These are phyloP conservation scores for Drosophila anomalata DNA, from an alignment of 2,888 invertebrate genomes.

Conservation along the genomic window DNA sequence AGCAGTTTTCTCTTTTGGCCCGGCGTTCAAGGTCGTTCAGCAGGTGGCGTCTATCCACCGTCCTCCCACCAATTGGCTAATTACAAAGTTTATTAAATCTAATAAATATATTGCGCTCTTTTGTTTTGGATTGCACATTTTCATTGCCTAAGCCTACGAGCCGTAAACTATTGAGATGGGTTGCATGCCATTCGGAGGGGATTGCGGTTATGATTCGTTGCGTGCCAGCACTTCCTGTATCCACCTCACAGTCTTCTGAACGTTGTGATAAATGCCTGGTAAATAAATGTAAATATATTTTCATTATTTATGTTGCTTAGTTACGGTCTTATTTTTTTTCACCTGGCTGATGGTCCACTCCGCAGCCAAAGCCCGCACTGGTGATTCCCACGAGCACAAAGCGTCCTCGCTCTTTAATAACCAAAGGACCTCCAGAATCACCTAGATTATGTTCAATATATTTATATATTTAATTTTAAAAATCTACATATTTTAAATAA, in stretches of 20 bases:
- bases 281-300: background rate
- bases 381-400: slow-evolving; percentile 93
- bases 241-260: slow-evolving; percentile 89
- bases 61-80: slow-evolving; percentile 45
- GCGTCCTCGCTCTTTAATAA: slow-evolving; percentile 88
- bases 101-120: slow-evolving; percentile 57
- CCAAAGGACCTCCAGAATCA: slow-evolving; percentile 92
- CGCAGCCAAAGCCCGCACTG: slow-evolving; percentile 94
- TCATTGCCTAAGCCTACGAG: slow-evolving; percentile 65
- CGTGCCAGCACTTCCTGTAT: slow-evolving; percentile 86
- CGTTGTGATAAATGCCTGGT: slow-evolving; percentile 91
- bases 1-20: slow-evolving; percentile 22
- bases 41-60: slow-evolving; percentile 2
- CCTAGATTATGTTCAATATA: slow-evolving; percentile 81
- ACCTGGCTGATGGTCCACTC: slow-evolving; percentile 91
- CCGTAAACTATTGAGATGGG: slow-evolving; percentile 72
- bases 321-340: background rate
- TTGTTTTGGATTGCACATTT: slow-evolving; percentile 64
- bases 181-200: slow-evolving; percentile 30
- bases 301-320: background rate
- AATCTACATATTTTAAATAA: too few relatives aligned
- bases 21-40: slow-evolving; percentile 56
- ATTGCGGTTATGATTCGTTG: slow-evolving; percentile 61
- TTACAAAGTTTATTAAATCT: slow-evolving; percentile 69
- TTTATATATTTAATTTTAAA: too few relatives aligned